Base-by-base conservation (phyloP, 2,797 vertebrate genomes). In the Melanotaenia maccullochi region DNA sequence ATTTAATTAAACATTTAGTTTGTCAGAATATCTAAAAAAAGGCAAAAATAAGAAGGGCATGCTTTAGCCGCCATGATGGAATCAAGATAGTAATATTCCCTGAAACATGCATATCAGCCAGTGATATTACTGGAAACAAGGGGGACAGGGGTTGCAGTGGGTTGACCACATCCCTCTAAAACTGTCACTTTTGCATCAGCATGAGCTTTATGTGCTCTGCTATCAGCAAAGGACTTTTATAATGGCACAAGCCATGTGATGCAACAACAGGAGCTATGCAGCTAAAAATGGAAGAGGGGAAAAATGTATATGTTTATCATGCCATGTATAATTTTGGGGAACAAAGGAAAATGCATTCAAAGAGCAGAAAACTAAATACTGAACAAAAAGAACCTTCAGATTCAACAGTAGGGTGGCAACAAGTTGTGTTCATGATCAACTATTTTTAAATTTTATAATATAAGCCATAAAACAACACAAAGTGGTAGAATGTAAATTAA, bases 61-160 rank as follows among this genome's bases (percentile, higher is more conserved):
- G 86, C 83, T 72, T 84, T 59, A 85, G 60, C 75, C 54, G 75
- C 69, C 32, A 12, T 11, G 22, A 42, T 35, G 76, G 64, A 79
- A 60, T 81, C 71, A 65, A 79, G 85, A 85, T 82, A 93, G 94
- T 91, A 89, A 91, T 44, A 78, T 81, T 16, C 58, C 56, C 65
- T 25, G 57, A 82, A 79, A 73, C 60, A 92, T 94, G 92, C 94
- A 95, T 85, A 83, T 92, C 94, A 92, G 88, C 91, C 91, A 35
- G 94, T 71, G 89, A 90, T 90, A 95, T 91, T 87, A 89, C 89
- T 33, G 32, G 6, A 33, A 90, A 93, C 64, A 84, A 76, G 32
- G 82, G 82, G 91, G 71, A 90, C 82, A 80, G 58, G 66, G 71
- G 62, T 85, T 66, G 77, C 58, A 71, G 58, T 14, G 32, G 38